These are phyloP conservation scores for Labeo rohita DNA, from an alignment of 2,113 vertebrate species.

Conservation along the genomic window DNA sequence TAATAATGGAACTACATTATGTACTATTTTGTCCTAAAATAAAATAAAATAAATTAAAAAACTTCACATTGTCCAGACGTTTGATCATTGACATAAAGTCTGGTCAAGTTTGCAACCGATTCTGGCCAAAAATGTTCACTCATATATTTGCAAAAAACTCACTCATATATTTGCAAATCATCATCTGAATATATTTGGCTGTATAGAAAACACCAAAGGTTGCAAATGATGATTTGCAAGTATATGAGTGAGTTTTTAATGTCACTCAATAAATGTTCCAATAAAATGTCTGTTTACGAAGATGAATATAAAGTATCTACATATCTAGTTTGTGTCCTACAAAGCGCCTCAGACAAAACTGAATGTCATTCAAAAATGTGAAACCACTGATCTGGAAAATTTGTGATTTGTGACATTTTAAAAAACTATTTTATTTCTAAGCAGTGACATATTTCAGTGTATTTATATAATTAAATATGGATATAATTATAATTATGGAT, in stretches of 20 bases:
- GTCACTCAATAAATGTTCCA: no score
- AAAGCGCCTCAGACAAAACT: no score
- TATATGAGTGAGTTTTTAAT: no score
- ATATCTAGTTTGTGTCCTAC: neutral
- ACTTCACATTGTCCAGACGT: no score
- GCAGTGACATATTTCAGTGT: neutral
- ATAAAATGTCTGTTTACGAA: neutral
- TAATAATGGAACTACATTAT: no score
- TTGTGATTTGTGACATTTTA: no score
- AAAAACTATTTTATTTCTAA: no score
- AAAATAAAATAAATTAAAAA: no score
- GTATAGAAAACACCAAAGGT: neutral
- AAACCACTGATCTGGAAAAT: neutral
- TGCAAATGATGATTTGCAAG: no score
- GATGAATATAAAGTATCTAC: neutral
- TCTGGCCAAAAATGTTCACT: neutral
- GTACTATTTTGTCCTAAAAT: no score
- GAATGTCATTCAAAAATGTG: neutral
- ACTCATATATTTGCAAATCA: neutral
- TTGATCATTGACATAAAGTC: no score
- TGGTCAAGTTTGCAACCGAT: no score
- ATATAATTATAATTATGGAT: neutral
- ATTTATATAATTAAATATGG: neutral
- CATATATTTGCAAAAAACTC: neutral
- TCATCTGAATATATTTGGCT: neutral